Percentiles rank a stretch among this genome's conserved stretches.
Evolutionary conservation across 2,888 invertebrate species (phyloP).

Genomic region (Mantis religiosa): DNA sequence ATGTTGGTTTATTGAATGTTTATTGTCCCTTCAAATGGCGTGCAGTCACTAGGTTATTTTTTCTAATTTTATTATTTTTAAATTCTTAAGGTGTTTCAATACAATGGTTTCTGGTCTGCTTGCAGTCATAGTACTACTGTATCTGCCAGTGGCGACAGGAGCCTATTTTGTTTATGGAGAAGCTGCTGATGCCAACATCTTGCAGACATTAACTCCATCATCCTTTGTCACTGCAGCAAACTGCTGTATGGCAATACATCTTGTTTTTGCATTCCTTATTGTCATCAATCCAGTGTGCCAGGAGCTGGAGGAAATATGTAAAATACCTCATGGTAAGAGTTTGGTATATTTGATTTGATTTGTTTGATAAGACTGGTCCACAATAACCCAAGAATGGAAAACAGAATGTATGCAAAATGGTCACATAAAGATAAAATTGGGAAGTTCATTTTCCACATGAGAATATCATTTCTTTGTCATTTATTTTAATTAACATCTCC

Average conservation of each 20-base stretch:
- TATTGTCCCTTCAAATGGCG: too few species aligned
- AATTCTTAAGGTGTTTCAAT: background rate
- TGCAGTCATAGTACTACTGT: slow-evolving; percentile 54
- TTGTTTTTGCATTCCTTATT: slow-evolving; percentile 63
- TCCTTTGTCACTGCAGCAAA: slow-evolving; percentile 55
- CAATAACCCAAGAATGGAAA: too few species aligned
- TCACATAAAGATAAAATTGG: too few species aligned
- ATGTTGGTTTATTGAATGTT: too few species aligned
- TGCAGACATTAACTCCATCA: slow-evolving; percentile 52
- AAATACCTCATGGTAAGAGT: slow-evolving; percentile 45
- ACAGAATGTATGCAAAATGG: too few species aligned
- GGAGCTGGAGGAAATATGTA: slow-evolving; percentile 62
- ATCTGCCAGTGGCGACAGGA: slow-evolving; percentile 56
- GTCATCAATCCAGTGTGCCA: slow-evolving; percentile 69
- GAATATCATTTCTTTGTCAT: too few species aligned
- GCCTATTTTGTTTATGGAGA: slow-evolving; percentile 64
- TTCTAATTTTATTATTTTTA: background rate
- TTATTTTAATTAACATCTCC: too few species aligned
- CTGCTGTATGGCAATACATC: slow-evolving; percentile 60
- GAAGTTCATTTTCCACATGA: too few species aligned
- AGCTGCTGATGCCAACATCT: slow-evolving; percentile 55
- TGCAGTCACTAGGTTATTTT: too few species aligned
- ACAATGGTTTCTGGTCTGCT: slow-evolving; percentile 26
- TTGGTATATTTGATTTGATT: too few species aligned
- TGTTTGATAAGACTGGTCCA: too few species aligned